These are phyloP conservation scores for Brenthis ino DNA, from an alignment of 2,888 invertebrate genomes.

Conservation along the genomic window DNA sequence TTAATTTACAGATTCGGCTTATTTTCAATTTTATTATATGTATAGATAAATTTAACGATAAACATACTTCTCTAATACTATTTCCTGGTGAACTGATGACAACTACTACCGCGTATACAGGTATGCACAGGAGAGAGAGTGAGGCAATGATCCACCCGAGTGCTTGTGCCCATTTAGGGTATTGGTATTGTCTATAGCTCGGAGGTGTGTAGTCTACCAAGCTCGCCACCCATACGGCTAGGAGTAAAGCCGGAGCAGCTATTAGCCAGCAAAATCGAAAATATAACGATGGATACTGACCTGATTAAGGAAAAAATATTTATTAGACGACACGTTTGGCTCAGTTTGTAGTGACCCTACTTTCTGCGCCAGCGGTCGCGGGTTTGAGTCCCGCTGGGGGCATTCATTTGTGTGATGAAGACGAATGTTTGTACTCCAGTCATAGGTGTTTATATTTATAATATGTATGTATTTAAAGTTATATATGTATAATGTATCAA, in stretches of 20 bases:
- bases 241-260: constrained; percentile 89
- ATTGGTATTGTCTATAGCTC: constrained; percentile 90
- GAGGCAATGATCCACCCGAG: constrained; percentile 94
- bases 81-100: constrained; percentile 87
- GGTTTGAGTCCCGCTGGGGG: too few relatives aligned
- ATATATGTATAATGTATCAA: too few relatives aligned
- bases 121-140: constrained; percentile 92
- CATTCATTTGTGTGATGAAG: too few relatives aligned
- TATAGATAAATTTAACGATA: not conserved
- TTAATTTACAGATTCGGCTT: too few relatives aligned
- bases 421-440: too few relatives aligned
- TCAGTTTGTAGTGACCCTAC: too few relatives aligned
- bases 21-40: too few relatives aligned
- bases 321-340: not conserved
- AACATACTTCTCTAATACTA: constrained; percentile 75
- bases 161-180: constrained; percentile 92
- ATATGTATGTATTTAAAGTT: too few relatives aligned
- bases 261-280: constrained; percentile 93
- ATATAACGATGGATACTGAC: constrained; percentile 87
- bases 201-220: constrained; percentile 94
- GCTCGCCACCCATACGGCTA: constrained; percentile 94
- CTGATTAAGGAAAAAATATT: constrained; percentile 46
- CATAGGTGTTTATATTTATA: not conserved
- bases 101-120: constrained; percentile 89
- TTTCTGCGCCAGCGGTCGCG: too few relatives aligned